A percentile compares a stretch with the other conserved stretches of the same genome.
Conservation (phyloP, 2,113 vertebrate genomes). For the Carassius auratus region DNA sequence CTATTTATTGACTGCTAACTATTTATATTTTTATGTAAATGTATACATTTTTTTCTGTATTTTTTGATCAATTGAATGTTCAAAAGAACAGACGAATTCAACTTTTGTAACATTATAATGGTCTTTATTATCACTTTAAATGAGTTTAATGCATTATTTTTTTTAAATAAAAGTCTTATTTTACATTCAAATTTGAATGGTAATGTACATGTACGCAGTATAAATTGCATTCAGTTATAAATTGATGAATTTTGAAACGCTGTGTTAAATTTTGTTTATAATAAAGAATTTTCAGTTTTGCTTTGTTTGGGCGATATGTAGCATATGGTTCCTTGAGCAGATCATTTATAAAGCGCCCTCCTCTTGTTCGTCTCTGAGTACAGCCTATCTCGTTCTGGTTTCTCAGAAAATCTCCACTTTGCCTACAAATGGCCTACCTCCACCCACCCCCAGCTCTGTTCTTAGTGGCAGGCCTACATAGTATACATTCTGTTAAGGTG, state of each 20-base stretch:
- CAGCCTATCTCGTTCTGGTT: neutral
- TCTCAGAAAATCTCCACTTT: constrained; percentile 9
- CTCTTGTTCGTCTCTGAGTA: neutral
- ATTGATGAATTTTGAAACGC: too few relatives aligned
- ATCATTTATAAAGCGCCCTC: neutral
- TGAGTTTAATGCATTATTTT: too few relatives aligned
- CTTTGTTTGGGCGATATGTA: neutral
- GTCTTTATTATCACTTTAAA: neutral
- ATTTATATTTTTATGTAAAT: neutral
- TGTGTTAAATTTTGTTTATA: neutral
- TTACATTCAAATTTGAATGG: too few relatives aligned
- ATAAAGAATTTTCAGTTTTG: neutral
- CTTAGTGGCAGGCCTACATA: constrained; percentile 36
- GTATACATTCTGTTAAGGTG: constrained; percentile 59
- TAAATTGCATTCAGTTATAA: too few relatives aligned
- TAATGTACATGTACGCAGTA: too few relatives aligned
- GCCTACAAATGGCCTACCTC: constrained; percentile 15
- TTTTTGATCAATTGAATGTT: neutral
- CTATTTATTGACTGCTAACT: too few relatives aligned
- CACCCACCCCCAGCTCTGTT: constrained; percentile 27
- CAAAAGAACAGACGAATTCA: neutral
- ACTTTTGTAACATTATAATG: neutral
- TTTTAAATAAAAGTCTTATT: too few relatives aligned
- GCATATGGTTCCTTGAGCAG: neutral
- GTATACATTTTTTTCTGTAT: neutral